Evolutionary conservation across 1,140 invertebrate genomes (phyloP).

Genomic region (Aphaenogaster rudis): DNA sequence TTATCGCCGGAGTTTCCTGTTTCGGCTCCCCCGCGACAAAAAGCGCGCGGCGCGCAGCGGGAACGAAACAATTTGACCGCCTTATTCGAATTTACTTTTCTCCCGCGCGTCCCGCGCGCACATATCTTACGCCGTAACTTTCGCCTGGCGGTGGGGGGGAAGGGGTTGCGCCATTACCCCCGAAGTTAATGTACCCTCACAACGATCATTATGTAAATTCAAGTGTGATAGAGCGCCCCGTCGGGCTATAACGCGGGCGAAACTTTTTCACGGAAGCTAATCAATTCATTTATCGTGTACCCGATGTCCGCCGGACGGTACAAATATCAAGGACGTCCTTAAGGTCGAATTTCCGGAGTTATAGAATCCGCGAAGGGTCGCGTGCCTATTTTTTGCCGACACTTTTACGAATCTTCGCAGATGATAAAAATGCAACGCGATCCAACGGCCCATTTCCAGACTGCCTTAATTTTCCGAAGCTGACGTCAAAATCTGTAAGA

Average conservation of each 20-base stretch:
- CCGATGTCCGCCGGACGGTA: background rate
- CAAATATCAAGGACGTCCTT: background rate
- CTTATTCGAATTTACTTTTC: no score
- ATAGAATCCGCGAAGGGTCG: background rate
- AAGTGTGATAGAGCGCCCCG: slow-evolving; percentile 45
- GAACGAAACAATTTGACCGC: no score
- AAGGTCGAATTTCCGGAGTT: background rate
- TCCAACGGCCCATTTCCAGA: background rate
- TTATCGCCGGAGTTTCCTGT: no score
- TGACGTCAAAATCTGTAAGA: no score
- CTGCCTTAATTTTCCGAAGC: no score
- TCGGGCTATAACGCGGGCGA: slow-evolving; percentile 7
- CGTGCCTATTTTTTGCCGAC: background rate
- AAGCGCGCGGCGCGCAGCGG: no score
- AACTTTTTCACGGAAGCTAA: slow-evolving; percentile 36
- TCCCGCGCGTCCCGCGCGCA: no score
- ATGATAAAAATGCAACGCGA: background rate
- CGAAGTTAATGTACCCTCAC: no score
- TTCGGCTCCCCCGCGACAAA: no score
- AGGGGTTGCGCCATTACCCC: no score
- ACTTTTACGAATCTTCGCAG: background rate
- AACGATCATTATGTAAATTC: slow-evolving; percentile 66
- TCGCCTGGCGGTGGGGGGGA: no score
- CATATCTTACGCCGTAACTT: no score
- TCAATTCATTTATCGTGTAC: slow-evolving; percentile 44